A percentile compares a stretch with the other conserved stretches of the same genome.
Evolutionary conservation across 2,113 vertebrate species (phyloP).

Genomic region (Entomyzon cyanotis): DNA sequence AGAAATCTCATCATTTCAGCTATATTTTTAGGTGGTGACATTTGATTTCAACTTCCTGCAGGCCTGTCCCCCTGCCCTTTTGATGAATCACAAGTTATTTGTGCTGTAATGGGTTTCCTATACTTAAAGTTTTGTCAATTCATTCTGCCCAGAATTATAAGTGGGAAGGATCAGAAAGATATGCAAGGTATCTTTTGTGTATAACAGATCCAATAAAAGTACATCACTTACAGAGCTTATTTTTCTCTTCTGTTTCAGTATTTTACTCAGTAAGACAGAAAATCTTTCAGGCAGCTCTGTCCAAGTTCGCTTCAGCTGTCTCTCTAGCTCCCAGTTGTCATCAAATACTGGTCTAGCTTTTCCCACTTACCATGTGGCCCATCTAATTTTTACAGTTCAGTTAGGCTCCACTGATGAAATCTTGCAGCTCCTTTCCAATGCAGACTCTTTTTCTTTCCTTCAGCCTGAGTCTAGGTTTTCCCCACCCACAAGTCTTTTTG

Average conservation of each 20-base stretch:
- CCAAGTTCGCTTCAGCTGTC: background rate
- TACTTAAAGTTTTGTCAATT: background rate
- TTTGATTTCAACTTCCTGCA: constrained; percentile 49
- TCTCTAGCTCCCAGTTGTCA: background rate
- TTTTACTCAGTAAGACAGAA: background rate
- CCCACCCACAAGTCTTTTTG: background rate
- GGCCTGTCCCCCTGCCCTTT: constrained; percentile 15
- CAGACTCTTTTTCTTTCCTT: background rate
- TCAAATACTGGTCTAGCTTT: background rate
- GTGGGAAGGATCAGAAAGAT: background rate
- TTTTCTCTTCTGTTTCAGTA: background rate
- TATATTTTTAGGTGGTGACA: constrained; percentile 52
- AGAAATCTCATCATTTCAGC: constrained; percentile 29
- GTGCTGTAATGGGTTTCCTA: background rate
- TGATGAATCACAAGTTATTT: constrained; percentile 46
- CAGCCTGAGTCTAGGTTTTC: background rate
- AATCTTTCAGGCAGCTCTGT: background rate
- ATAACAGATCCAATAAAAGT: background rate
- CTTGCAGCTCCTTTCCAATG: background rate
- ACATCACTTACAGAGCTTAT: background rate
- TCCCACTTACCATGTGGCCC: background rate
- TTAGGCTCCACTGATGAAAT: background rate
- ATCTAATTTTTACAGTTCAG: background rate
- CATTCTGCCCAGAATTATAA: background rate
- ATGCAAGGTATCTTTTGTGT: background rate